Base-by-base conservation (phyloP, 2,888 invertebrate genomes). In the Meteorus cinctellus region DNA sequence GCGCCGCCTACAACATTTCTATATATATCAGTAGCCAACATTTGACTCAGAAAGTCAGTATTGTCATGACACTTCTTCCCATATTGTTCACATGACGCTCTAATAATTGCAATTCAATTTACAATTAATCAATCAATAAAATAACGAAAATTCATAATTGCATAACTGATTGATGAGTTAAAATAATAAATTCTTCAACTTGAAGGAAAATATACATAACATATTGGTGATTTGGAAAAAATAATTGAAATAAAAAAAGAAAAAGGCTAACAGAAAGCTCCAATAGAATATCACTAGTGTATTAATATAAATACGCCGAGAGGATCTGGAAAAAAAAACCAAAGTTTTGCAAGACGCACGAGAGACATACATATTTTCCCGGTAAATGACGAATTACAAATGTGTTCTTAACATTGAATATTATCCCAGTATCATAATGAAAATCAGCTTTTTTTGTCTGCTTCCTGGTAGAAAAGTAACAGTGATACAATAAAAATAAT, bases 11-110 rank as follows among this genome's bases (percentile, higher is more conserved):
- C 76, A 55, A 68, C 68, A 70, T 66, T 72, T 59, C 70, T 80
- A 79, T 81, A 80, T 81, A 79, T 81, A 81, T 78, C 72, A 77
- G 73, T 77, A 74, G 66, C 63, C 36, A 62, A 27, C 31, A 65
- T 66, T 67, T 71, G 60, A 55, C 74, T 78, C 70, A 67, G 74
- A 70, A 78, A 77, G 80, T 80, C 80, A 81, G 81, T 81, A 78
- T 76, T 78, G 74, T 77, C 74, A 79, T 74, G 81, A 78, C 80
- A 78, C 80, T 77, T 63, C 34, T 72, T 65, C 75, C 60, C 69
- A 29, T 60, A 19, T 27, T 36, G 34, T 24, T 19, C n/a, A n/a
- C 2, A 6, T 3, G 0, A 45, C 24, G 16, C 12, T 45, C 31
- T 2, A 24, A 31, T 19, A 3, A 14, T 62, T 31, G n/a, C 51